Base-by-base conservation (phyloP, 2,888 invertebrate species). In the Himalopsyche kuldschensis region DNA sequence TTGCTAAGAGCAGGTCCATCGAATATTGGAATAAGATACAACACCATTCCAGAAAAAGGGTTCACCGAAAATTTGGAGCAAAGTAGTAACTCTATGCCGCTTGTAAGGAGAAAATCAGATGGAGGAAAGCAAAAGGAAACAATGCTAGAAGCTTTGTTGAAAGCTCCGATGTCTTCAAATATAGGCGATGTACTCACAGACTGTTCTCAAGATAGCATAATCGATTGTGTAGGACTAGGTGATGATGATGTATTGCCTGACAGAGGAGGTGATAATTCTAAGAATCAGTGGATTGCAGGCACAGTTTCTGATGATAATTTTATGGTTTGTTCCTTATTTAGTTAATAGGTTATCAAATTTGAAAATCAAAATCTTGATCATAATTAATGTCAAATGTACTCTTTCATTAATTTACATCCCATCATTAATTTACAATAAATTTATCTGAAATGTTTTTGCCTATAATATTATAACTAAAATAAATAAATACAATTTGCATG, bases 81-180 rank as follows among this genome's bases (percentile, higher is more conserved):
- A 15, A 41, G 4, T 41, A 15, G 27, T 69, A 27, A 27, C 30
- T 27, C 63, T 24, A 20, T 24, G 5, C 63, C 63, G 10, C 63
- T 10, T 48, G 3, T 48, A 8, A 63, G 17, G 10, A 63, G 63
- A 8, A 27, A 63, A 10, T 27, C 69, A 11, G 20, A 4, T 30
- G 30, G 24, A 3, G 15, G 15, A 27, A 27, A 15, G 6, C 69
- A 69, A 3, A 69, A 69, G 10, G 30, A 27, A 15, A 84, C 84
- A 11, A 46, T 84, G 17, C 76, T 84, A 10, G 84, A 84, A 17
- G 31, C 81, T 6, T 20, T 84, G 31, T 55, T 84, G n/a, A 78
- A 84, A 41, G 84, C 81, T 17, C 84, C 84, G 4, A 84, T 78
- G 78, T 76, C 81, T 24, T 80, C 84, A 31, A 84, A 75, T 24